Percentiles rank a stretch among this genome's conserved stretches.
Conservation (phyloP, 2,797 vertebrate genomes). For the Tragopan temminckii region DNA sequence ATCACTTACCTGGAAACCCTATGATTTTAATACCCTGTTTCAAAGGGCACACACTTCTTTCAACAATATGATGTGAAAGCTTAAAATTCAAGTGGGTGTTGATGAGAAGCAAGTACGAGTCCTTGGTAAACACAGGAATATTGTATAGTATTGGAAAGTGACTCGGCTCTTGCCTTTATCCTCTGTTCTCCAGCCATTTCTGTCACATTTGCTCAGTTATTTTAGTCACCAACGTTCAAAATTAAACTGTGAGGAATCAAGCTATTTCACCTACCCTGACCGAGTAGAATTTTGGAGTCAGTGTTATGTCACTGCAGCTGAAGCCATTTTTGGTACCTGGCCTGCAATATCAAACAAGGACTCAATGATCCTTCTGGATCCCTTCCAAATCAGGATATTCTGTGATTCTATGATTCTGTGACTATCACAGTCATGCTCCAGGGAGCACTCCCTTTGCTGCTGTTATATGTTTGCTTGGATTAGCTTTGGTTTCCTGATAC, state of each 20-base stretch:
- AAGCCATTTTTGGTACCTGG: not conserved
- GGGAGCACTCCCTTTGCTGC: not conserved
- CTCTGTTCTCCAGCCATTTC: accelerated
- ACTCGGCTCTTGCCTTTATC: not conserved
- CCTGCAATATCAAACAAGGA: not conserved
- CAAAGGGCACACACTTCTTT: not conserved
- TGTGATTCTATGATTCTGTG: not conserved
- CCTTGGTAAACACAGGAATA: not conserved
- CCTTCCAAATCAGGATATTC: not conserved
- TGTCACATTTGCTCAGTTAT: not conserved
- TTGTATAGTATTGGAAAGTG: not conserved
- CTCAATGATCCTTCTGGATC: not conserved
- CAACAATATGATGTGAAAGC: not conserved
- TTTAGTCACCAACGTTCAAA: not conserved
- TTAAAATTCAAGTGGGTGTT: not conserved
- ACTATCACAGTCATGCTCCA: not conserved
- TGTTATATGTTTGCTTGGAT: not conserved
- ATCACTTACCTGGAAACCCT: not conserved
- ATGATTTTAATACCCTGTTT: not conserved
- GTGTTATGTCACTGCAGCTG: accelerated
- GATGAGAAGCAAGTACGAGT: not conserved
- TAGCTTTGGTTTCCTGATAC: not conserved
- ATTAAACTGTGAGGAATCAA: not conserved
- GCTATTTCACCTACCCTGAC: not conserved
- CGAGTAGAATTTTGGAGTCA: not conserved